Evolutionary conservation across 2,113 vertebrate species (phyloP), one percentile per base, ranked within the genome.

Genomic region (Antechinus flavipes): DNA sequence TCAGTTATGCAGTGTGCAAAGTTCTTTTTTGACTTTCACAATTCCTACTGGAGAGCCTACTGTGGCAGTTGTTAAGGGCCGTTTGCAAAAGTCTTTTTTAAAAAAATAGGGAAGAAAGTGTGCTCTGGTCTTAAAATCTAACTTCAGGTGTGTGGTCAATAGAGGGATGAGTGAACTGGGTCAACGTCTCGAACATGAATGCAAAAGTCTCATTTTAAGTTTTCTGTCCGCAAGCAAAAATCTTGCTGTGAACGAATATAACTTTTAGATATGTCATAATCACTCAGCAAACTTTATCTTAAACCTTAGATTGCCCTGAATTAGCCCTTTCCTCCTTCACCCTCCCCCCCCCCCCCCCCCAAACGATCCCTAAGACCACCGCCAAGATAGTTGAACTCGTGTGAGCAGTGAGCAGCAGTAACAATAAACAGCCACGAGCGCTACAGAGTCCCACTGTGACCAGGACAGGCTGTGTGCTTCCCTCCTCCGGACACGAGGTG

Each of bases 21-120:
- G 92, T 95, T 92, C 94, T 94, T 54, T 68, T 84, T 91, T 52
- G 9, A 94, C 61, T 91, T 25, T 14, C 53, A 23, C 91, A 93
- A 2, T 76, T 47, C 76, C 56, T 54, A 26, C 30, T 8, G 30
- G 30, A 50, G 84, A 92, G 56, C 56, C 91, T 8, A 8, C 91
- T 90, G 68, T 68, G 61, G 58, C 35, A 68, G 27, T 68, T 35
- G 11, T 68, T 35, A 11, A 68, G 30, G 58, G 61, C 30, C 61
- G 61, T 76, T n/a, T 76, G 61, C 61, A n/a, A 3, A 19, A n/a
- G 35, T n/a, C 47, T 47, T 47, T 47, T 47, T 76, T n/a, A 16
- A 76, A 68, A 61, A 26, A 2, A 92, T 47, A 93, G 6, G 93
- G 76, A 24, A 91, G 90, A 23, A 2, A 93, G 54, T 92, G 94